Conservation (phyloP, 2,888 invertebrate genomes). For the Allophyes oxyacanthae region DNA sequence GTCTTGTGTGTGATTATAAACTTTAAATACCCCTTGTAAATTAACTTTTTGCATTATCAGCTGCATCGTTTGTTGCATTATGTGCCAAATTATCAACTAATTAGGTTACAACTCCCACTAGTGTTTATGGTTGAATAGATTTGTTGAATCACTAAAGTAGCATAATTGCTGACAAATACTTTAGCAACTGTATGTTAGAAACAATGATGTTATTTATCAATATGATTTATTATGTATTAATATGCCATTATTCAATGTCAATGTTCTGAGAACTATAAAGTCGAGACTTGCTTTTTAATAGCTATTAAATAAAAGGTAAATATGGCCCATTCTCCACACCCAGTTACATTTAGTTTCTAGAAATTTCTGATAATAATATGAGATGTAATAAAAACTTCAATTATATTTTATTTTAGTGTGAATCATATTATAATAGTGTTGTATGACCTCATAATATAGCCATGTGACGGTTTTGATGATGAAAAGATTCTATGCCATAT, state of each 20-base stretch:
- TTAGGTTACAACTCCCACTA: slow-evolving; percentile 20
- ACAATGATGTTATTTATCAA: too few species aligned
- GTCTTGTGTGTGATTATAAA: slow-evolving; percentile 3
- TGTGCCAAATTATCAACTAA: slow-evolving; percentile 21
- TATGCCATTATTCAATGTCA: background rate
- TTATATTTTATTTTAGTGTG: background rate
- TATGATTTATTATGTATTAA: too few species aligned
- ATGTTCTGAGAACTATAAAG: background rate
- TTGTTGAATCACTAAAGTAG: slow-evolving; percentile 20
- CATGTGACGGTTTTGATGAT: background rate
- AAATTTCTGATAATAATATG: too few species aligned
- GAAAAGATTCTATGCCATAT: too few species aligned
- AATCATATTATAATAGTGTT: slow-evolving; percentile 1
- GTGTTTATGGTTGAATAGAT: slow-evolving; percentile 34
- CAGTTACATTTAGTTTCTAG: too few species aligned
- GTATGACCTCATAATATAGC: background rate
- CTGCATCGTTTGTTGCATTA: slow-evolving; percentile 17
- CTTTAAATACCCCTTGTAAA: slow-evolving; percentile 7
- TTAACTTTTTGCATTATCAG: slow-evolving; percentile 9
- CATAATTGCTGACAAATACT: slow-evolving; percentile 12
- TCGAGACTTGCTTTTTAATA: too few species aligned
- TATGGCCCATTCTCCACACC: too few species aligned
- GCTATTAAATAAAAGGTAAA: too few species aligned
- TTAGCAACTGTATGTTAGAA: slow-evolving; percentile 1
- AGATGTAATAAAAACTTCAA: too few species aligned